Base-by-base conservation (phyloP, 2,113 vertebrate species). In the Gymnogyps californianus region DNA sequence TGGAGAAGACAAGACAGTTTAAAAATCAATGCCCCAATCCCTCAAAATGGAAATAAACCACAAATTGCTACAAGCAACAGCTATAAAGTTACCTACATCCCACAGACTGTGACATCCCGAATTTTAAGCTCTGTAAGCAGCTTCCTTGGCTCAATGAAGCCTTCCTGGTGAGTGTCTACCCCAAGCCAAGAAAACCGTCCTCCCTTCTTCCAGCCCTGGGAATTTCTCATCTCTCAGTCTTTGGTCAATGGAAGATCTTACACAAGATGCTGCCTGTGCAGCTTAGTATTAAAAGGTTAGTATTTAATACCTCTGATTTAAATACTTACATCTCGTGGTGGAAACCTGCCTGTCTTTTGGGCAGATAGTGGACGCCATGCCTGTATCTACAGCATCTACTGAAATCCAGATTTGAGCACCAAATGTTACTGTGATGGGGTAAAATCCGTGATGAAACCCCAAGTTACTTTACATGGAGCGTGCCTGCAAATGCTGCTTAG, bases 111-210 rank as follows among this genome's bases (percentile, higher is more conserved):
- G 5, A 54, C 12, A 8, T 24, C 36, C 55, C 2, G 2, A 8
- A 44, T 80, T 54, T 87, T 44, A 66, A 87, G 31, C 40, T 66
- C 32, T 59, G 12, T 47, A n/a, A 20, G 54, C 49, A 71, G n/a
- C 24, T 82, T 44, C 42, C 40, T 51, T 20, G 82, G 64, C 51
- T 47, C 54, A 32, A 24, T 24, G 55, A 65, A 79, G 17, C 2
- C 1, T 14, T 78, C 29, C 46, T 38, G n/a, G 11, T 20, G 28
- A 55, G 5, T 0, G 0, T 15, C 12, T 14, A 24, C 0, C 0
- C 38, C 19, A 3, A 78, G 38, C 47, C 75, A 62, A 49, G 59
- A 66, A 67, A 51, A 62, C 6, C 32, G 13, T 66, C 29, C 15
- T 61, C 38, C 36, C 10, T 44, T 64, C 32, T 67, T 83, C 47